These are phyloP conservation scores for Drosophila pseudoobscura DNA, from an alignment of 1,140 invertebrate species.

Conservation along the genomic window DNA sequence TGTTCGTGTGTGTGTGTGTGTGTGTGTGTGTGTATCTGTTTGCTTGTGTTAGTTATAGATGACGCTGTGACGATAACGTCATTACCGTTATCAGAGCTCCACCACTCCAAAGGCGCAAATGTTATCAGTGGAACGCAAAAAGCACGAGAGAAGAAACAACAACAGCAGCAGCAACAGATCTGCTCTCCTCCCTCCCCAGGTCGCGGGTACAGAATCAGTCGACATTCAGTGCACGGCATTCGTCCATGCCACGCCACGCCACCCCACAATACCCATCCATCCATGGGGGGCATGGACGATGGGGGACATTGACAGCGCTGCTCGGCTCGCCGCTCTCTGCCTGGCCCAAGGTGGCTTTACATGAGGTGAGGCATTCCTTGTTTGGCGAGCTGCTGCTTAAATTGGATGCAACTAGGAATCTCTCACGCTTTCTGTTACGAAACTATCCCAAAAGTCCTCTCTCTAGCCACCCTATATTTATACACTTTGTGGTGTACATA, in stretches of 20 bases:
- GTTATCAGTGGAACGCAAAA: conserved; percentile 59
- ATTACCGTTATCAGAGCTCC: conserved; percentile 62
- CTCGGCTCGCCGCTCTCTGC: no score
- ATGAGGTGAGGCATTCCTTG: no score
- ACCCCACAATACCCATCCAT: not conserved
- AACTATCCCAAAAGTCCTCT: no score
- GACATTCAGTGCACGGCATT: conserved; percentile 25
- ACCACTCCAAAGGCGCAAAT: conserved; percentile 68
- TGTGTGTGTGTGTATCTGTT: conserved; percentile 10
- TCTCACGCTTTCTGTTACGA: no score
- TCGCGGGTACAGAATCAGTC: conserved; percentile 19
- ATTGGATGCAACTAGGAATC: no score
- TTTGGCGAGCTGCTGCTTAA: no score
- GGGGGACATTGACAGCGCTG: conserved; percentile 20
- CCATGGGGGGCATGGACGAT: conserved; percentile 11
- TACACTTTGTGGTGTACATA: conserved; percentile 3
- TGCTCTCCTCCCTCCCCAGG: not conserved
- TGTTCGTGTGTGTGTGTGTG: not conserved
- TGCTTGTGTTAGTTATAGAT: conserved; percentile 32
- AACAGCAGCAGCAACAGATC: conserved; percentile 40
- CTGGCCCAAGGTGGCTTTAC: no score
- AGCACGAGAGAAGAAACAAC: conserved; percentile 33
- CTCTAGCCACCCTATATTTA: not conserved
- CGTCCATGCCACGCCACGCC: conserved; percentile 2
- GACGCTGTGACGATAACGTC: conserved; percentile 67